Evolutionary conservation across 1,140 invertebrate genomes (phyloP).

Genomic region (Drosophila sucinea): DNA sequence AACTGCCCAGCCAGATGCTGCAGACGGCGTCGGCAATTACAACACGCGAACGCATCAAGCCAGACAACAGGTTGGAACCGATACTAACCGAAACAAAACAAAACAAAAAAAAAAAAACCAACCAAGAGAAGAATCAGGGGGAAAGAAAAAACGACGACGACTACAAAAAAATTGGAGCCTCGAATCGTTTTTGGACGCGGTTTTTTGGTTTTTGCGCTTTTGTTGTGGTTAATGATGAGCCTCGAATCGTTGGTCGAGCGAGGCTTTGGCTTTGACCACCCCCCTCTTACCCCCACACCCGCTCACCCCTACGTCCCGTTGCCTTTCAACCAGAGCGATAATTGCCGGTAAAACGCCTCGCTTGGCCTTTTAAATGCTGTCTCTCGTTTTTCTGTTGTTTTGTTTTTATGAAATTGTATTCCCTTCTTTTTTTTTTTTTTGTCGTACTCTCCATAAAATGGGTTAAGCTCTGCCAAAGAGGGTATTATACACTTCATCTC

Average conservation of each 20-base stretch:
- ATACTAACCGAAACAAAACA: conserved; percentile 54
- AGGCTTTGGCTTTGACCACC: conserved; percentile 35
- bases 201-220: conserved; percentile 66
- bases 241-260: conserved; percentile 38
- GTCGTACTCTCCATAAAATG: conserved; percentile 30
- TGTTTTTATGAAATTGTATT: conserved; percentile 45
- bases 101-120: conserved; percentile 28
- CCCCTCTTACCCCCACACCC: neutral
- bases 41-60: conserved; percentile 68
- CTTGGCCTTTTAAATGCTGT: conserved; percentile 79
- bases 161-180: conserved; percentile 17
- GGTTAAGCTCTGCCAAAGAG: conserved; percentile 31
- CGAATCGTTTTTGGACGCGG: conserved; percentile 53
- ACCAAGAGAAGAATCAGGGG: conserved; percentile 12
- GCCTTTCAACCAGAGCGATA: conserved; percentile 58
- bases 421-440: conserved; percentile 31
- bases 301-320: neutral
- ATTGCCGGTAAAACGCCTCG: conserved; percentile 81
- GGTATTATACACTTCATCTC: conserved; percentile 24
- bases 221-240: conserved; percentile 73
- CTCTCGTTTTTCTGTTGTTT: conserved; percentile 46
- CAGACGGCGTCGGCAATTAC: conserved; percentile 74
- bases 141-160: neutral
- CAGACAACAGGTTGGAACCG: conserved; percentile 71
- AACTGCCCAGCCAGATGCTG: conserved; percentile 68